These are phyloP conservation scores for Planiliza haematocheilus DNA, from an alignment of 2,113 vertebrate species.

Conservation along the genomic window DNA sequence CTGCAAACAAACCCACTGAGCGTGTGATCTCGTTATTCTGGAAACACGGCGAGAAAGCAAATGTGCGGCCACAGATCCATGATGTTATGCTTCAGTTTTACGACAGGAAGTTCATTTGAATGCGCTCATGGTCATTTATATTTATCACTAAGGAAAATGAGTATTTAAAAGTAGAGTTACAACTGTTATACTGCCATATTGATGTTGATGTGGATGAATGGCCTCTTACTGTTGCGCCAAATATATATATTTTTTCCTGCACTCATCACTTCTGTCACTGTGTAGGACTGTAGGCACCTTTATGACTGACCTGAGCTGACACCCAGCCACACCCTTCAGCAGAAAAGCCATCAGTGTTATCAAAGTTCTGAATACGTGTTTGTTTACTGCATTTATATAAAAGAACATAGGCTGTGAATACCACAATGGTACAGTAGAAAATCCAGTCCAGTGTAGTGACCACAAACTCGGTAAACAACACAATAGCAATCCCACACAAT, in stretches of 20 bases:
- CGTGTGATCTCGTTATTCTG: background rate
- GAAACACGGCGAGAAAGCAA: background rate
- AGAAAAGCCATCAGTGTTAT: background rate
- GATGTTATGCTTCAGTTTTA: conserved; percentile 12
- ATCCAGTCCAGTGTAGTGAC: background rate
- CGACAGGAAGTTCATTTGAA: conserved; percentile 18
- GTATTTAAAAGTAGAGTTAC: background rate
- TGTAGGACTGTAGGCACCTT: background rate
- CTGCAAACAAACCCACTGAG: background rate
- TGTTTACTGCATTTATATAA: too few species aligned
- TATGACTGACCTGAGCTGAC: conserved; percentile 29
- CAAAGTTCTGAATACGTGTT: background rate
- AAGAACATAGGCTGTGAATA: background rate
- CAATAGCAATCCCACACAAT: background rate
- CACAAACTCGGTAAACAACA: background rate
- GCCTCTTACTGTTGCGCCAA: too few species aligned
- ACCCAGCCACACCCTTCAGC: conserved; percentile 28
- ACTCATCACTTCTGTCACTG: background rate
- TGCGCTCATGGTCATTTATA: background rate
- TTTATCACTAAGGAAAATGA: background rate
- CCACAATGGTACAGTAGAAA: background rate
- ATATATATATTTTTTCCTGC: too few species aligned
- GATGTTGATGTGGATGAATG: background rate
- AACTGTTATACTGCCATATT: conserved; percentile 4
- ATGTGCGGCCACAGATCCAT: background rate